Percentiles rank a stretch among this genome's conserved stretches.
Evolutionary conservation across 2,888 invertebrate genomes (phyloP).

Genomic region (Metacarcinus magister): DNA sequence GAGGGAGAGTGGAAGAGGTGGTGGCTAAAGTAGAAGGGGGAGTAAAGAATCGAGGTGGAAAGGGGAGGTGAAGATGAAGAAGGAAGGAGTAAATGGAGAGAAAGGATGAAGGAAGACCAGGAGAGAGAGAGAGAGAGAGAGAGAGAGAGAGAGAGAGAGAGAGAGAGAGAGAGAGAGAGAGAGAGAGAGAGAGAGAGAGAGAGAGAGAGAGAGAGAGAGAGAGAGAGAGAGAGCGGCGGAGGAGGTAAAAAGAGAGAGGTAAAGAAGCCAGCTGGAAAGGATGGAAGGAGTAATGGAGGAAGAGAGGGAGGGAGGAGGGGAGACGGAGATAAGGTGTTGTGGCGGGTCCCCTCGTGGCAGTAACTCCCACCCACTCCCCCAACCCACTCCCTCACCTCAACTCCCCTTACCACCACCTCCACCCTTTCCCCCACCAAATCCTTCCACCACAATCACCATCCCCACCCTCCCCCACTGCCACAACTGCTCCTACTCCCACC

Average conservation of each 20-base stretch:
- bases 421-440: neutral
- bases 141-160: conserved; percentile 29
- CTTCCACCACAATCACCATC: neutral
- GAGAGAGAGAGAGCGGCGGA: neutral
- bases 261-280: neutral
- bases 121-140: conserved; percentile 9
- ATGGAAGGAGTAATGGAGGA: neutral
- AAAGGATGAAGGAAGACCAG: neutral
- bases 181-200: conserved; percentile 10
- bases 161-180: conserved; percentile 7
- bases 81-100: neutral
- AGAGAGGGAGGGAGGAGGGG: neutral
- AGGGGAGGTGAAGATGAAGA: neutral
- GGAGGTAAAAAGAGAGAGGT: neutral
- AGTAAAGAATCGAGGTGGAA: neutral
- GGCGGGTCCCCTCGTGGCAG: neutral
- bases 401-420: neutral
- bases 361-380: neutral
- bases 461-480: neutral
- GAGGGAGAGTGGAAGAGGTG: neutral
- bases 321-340: neutral
- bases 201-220: neutral
- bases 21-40: neutral
- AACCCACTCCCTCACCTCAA: neutral
- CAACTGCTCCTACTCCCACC: neutral